These are phyloP conservation scores for Centruroides sculpturatus DNA, from an alignment of 1,140 invertebrate species.

Conservation along the genomic window DNA sequence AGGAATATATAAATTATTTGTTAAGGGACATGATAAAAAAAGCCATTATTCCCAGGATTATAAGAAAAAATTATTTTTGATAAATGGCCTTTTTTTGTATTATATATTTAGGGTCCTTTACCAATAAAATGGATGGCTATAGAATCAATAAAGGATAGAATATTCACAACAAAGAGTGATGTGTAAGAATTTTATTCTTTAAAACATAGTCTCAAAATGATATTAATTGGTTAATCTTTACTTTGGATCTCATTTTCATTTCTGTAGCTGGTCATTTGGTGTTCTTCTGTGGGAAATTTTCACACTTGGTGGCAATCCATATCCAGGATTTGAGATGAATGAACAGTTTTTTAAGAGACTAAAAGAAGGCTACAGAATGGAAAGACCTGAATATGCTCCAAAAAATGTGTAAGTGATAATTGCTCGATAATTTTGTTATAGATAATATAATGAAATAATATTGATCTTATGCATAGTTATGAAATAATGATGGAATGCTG, in stretches of 20 bases:
- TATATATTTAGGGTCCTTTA: slow-evolving; percentile 51
- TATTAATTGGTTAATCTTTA: neutral
- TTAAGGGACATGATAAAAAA: too few species aligned
- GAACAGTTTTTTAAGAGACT: slow-evolving; percentile 50
- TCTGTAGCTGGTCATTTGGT: slow-evolving; percentile 52
- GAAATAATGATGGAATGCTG: slow-evolving; percentile 55
- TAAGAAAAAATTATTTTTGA: too few species aligned
- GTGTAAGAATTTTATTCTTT: slow-evolving; percentile 15
- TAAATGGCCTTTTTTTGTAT: too few species aligned
- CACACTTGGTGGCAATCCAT: slow-evolving; percentile 61
- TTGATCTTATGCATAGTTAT: slow-evolving; percentile 35
- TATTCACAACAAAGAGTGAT: slow-evolving; percentile 31
- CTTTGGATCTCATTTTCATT: neutral
- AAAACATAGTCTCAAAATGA: neutral
- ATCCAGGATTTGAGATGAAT: slow-evolving; percentile 40
- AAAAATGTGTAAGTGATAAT: slow-evolving; percentile 8
- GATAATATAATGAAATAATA: neutral
- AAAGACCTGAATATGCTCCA: slow-evolving; percentile 44
- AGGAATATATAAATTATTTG: too few species aligned
- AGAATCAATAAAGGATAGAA: slow-evolving; percentile 26
- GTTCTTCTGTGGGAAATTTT: slow-evolving; percentile 67
- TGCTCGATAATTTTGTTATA: neutral
- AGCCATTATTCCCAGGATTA: too few species aligned
- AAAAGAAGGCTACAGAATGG: slow-evolving; percentile 47
- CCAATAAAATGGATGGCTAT: slow-evolving; percentile 39